Conservation (phyloP, 2,113 vertebrate genomes). For the Paramormyrops kingsleyae region DNA sequence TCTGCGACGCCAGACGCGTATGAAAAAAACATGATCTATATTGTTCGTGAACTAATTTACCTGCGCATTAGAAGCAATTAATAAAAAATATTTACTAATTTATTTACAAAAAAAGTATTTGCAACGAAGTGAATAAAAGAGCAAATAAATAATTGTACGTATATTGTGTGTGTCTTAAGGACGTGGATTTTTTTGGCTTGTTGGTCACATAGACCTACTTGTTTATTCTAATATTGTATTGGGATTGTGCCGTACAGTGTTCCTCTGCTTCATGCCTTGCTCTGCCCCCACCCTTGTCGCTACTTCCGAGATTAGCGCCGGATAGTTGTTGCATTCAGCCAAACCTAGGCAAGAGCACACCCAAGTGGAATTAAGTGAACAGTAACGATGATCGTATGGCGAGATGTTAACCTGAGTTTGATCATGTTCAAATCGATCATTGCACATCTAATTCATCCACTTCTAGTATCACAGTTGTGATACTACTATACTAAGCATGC, state of each 20-base stretch:
- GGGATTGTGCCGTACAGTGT: background rate
- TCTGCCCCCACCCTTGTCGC: background rate
- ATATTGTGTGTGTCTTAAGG: background rate
- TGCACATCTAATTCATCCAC: background rate
- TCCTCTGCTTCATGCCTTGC: background rate
- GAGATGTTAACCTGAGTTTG: background rate
- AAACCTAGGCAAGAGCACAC: background rate
- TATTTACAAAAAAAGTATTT: background rate
- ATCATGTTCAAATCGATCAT: background rate
- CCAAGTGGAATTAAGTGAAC: background rate
- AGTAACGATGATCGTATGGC: background rate
- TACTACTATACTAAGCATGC: background rate
- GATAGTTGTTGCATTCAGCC: background rate
- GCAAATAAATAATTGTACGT: background rate
- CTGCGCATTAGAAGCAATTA: background rate
- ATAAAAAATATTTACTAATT: background rate
- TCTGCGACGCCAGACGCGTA: background rate
- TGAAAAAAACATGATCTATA: background rate
- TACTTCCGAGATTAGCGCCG: background rate
- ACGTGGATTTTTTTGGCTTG: background rate
- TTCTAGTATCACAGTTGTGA: background rate
- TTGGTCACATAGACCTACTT: background rate
- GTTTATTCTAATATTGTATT: background rate
- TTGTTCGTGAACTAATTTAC: background rate
- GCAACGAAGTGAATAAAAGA: background rate